These are phyloP conservation scores for Brachypodius melanocephalos DNA, from an alignment of 2,113 vertebrate species.

Conservation along the genomic window DNA sequence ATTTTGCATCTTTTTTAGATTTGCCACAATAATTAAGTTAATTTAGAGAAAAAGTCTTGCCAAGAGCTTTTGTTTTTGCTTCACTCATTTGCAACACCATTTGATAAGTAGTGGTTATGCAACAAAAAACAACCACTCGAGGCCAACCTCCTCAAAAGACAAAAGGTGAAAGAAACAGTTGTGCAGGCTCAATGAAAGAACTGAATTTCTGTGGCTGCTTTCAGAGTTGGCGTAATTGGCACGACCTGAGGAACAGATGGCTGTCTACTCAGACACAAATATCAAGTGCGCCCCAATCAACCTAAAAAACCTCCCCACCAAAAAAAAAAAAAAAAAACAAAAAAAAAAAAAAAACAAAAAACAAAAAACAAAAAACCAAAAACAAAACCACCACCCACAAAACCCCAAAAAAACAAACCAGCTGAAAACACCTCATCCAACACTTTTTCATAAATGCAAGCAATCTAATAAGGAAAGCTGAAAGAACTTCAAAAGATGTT, in stretches of 20 bases:
- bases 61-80: background rate
- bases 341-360: background rate
- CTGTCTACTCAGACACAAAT: background rate
- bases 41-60: background rate
- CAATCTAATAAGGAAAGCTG: background rate
- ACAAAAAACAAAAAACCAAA: background rate
- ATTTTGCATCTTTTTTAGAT: background rate
- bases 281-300: background rate
- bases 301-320: background rate
- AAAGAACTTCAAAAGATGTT: background rate
- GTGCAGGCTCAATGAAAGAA: background rate
- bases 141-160: background rate
- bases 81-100: background rate
- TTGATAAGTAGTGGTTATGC: background rate
- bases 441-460: background rate
- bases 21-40: background rate
- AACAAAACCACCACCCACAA: too few relatives aligned
- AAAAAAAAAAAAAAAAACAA: background rate
- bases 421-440: background rate
- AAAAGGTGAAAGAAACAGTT: slow-evolving; percentile 33
- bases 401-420: background rate
- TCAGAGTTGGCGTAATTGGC: background rate
- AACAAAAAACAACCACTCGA: background rate
- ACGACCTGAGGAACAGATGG: slow-evolving; percentile 37
- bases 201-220: background rate